Base-by-base conservation (phyloP, 2,113 vertebrate genomes). In the Corvus hawaiiensis region DNA sequence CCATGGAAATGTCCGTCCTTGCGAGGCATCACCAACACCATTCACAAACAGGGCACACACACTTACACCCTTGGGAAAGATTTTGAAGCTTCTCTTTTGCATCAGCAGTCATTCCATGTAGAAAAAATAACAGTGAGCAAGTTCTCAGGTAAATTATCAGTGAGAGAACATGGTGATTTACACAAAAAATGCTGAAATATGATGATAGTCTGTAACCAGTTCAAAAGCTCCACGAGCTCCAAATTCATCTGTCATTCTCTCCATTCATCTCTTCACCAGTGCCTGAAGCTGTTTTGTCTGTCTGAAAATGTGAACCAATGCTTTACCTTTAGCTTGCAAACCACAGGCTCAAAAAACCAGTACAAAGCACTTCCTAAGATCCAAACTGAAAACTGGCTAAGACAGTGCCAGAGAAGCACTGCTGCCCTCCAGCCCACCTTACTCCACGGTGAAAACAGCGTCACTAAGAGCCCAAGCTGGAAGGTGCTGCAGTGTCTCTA, bases 361-460 rank as follows among this genome's bases (percentile, higher is more conserved):
- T 6, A n/a, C 37, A 26, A 58, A 77, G 18, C 51, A 44, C 16
- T 39, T 83, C 15, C 64, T 33, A 56, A 79, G 85, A 54, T 6
- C 51, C 48, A 33, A 32, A 64, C 0, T 54, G 54, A 41, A 52
- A 43, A 28, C 2, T 28, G 10, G 43, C 18, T 54, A 48, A 30
- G 35, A 19, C 1, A 4, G 35, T 69, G 54, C 3, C 64, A 54
- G 59, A 54, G 27, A 13, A 89, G 66, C 37, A 64, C 61, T 44
- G 35, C 52, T 9, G 4, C 51, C 16, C 16, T 75, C 58, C 71
- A 48, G 19, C 35, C 39, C 52, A 27, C 6, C 11, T 16, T 17
- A 8, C 3, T 26, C 19, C 67, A 27, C 0, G 0, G 32, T 16
- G 35, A 46, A 44, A 68, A 33, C 54, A 13, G 51, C 2, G 11